Conservation (phyloP, 1,140 invertebrate genomes). For the Drosophila burlai region DNA sequence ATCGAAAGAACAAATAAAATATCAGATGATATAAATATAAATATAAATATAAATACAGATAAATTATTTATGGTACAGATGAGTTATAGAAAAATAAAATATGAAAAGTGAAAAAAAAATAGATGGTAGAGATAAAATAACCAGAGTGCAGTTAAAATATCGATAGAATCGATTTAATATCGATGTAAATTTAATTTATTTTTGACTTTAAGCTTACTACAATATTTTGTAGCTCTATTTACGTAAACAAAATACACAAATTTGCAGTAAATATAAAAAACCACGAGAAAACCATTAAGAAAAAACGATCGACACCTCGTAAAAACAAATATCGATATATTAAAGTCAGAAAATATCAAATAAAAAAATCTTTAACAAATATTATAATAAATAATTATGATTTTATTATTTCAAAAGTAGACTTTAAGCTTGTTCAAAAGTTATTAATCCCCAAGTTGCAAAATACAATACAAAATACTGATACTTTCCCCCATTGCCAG, state of each 20-base stretch:
- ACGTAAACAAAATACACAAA: neutral
- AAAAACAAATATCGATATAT: neutral
- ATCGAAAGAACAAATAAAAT: neutral
- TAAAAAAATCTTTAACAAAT: neutral
- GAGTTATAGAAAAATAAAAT: no score
- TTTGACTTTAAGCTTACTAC: neutral
- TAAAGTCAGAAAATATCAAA: neutral
- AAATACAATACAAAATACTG: neutral
- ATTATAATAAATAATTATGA: neutral
- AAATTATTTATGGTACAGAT: neutral
- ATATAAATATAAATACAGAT: neutral
- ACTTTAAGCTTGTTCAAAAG: neutral
- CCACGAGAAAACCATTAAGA: accelerated
- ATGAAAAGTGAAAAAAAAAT: no score
- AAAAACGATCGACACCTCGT: neutral
- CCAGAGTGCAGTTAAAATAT: neutral
- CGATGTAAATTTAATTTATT: neutral
- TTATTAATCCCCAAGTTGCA: neutral
- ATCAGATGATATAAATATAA: neutral
- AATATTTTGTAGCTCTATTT: neutral
- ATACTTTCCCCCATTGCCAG: neutral
- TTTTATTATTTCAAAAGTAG: neutral
- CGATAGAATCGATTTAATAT: neutral
- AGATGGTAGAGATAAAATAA: no score
- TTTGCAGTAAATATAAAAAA: neutral